These are phyloP conservation scores for Sialis lutaria DNA, from an alignment of 2,888 invertebrate genomes.

Conservation along the genomic window DNA sequence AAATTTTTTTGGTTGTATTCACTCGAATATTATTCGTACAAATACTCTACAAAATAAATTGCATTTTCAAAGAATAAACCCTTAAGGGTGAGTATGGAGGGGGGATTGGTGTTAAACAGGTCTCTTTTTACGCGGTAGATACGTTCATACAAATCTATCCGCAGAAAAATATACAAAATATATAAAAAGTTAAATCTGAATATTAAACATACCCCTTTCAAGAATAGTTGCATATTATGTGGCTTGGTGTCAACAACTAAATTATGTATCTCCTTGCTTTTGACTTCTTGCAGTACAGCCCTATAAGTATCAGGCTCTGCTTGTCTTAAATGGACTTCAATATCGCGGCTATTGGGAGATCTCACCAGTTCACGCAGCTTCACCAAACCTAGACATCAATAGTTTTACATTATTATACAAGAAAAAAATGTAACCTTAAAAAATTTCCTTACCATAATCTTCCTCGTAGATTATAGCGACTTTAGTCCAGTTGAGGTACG, in stretches of 20 bases:
- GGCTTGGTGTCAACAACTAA: conserved; percentile 61
- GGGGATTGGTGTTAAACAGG: too few relatives aligned
- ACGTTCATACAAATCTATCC: too few relatives aligned
- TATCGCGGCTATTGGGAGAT: conserved; percentile 36
- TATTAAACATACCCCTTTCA: conserved; percentile 63
- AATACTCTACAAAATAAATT: too few relatives aligned
- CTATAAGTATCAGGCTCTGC: conserved; percentile 47
- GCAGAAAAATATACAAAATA: too few relatives aligned
- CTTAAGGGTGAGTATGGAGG: too few relatives aligned
- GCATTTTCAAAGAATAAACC: too few relatives aligned
- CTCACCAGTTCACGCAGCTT: conserved; percentile 53
- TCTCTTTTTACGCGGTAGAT: too few relatives aligned
- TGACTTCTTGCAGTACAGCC: conserved; percentile 51
- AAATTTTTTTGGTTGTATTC: too few relatives aligned
- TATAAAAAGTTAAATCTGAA: too few relatives aligned
- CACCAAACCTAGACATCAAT: conserved; percentile 37
- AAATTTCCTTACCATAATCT: conserved; percentile 48
- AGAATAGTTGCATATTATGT: conserved; percentile 50
- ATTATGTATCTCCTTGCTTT: conserved; percentile 58
- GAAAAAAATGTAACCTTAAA: too few relatives aligned
- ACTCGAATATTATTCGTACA: too few relatives aligned
- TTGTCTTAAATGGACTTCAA: conserved; percentile 53
- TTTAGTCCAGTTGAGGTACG: conserved; percentile 61
- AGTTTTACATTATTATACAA: too few relatives aligned
- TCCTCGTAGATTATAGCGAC: conserved; percentile 70